phyloP scores from a whole-genome alignment of 2,113 vertebrate genomes.

The Protomyctophum bolini region DNA sequence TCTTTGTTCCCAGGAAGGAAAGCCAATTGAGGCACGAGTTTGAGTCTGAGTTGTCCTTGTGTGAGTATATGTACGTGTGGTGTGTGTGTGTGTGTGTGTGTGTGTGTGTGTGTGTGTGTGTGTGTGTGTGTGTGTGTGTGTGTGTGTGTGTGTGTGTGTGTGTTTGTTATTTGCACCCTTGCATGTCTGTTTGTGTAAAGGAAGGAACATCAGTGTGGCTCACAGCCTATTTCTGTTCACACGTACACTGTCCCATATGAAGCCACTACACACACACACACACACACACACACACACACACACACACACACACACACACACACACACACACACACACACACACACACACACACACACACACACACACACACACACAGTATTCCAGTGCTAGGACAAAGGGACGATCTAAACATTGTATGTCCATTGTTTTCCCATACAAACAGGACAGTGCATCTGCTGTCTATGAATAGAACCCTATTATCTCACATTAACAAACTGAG shows the following conservation, averaged over 20 bases:
- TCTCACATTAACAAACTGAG: neutral
- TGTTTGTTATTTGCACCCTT: conserved; percentile 2
- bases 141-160: neutral
- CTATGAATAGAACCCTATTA: neutral
- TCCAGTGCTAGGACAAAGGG: neutral
- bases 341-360: conserved; percentile 11
- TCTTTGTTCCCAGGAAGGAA: conserved; percentile 47
- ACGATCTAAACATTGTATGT: neutral
- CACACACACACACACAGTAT: conserved; percentile 4
- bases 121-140: too few relatives aligned
- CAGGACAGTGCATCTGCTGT: neutral
- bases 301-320: too few relatives aligned
- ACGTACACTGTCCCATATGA: neutral
- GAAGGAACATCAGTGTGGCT: conserved; percentile 62
- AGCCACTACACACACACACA: neutral
- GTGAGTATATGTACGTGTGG: neutral
- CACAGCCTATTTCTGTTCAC: conserved; percentile 42
- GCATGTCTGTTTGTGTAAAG: conserved; percentile 48
- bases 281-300: too few relatives aligned
- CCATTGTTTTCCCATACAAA: conserved; percentile 9
- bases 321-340: neutral
- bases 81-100: neutral
- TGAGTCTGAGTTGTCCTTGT: neutral
- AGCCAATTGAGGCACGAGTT: neutral
- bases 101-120: neutral